These are phyloP conservation scores for Bombus pascuorum DNA, from an alignment of 1,140 invertebrate species.

Conservation along the genomic window DNA sequence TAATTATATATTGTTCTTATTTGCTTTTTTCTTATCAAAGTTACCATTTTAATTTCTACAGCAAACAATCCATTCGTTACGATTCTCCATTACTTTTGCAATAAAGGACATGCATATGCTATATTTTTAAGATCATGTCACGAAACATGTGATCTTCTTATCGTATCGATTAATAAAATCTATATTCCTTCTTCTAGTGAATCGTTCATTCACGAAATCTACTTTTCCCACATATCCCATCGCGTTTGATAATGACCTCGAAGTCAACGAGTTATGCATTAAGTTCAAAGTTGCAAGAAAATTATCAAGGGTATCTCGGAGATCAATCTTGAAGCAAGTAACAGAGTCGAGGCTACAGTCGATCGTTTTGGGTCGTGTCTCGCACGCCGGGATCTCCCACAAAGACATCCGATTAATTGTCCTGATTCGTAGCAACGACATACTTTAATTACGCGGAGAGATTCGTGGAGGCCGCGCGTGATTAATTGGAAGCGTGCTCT, in stretches of 20 bases:
- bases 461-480: constrained; percentile 46
- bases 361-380: not conserved
- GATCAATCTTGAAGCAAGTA: not conserved
- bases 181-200: not conserved
- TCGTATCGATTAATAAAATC: not conserved
- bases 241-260: not conserved
- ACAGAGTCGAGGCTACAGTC: not conserved
- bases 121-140: not conserved
- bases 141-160: not conserved
- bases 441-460: constrained; percentile 56
- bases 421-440: constrained; percentile 28
- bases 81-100: not conserved
- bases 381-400: not conserved
- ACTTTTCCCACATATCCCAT: too few relatives aligned
- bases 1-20: not conserved
- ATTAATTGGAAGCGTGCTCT: constrained; percentile 55
- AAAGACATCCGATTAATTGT: constrained; percentile 34
- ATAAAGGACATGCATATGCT: not conserved
- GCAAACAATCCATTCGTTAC: not conserved
- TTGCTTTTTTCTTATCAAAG: not conserved
- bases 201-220: too few relatives aligned
- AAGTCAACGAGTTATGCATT: not conserved
- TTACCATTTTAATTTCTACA: not conserved
- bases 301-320: not conserved
- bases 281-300: not conserved